Evolutionary conservation across 2,797 vertebrate species (phyloP).

Genomic region (Myiotriccus ornatus): DNA sequence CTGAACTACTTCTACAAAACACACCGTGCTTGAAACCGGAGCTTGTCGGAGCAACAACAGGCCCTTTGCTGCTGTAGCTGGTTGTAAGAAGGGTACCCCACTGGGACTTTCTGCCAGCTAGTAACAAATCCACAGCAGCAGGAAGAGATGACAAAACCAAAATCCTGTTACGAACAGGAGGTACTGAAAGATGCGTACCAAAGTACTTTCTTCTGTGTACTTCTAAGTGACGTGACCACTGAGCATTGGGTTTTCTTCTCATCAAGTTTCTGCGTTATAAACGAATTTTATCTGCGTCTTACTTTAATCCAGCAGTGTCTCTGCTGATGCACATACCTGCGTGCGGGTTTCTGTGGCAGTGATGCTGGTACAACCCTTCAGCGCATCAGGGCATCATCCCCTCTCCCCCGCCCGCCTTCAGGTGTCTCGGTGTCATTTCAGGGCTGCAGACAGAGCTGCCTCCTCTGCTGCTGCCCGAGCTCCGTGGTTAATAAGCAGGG

Average conservation of each 20-base stretch:
- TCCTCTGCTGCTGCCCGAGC: neutral
- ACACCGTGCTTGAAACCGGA: neutral
- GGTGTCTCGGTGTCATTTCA: rapidly evolving
- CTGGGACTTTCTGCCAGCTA: neutral
- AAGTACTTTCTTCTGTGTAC: neutral
- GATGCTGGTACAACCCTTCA: rapidly evolving
- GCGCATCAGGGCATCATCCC: rapidly evolving
- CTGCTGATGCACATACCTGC: neutral
- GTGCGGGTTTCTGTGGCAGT: rapidly evolving
- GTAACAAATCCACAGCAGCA: neutral
- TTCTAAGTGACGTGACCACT: neutral
- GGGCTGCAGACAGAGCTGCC: neutral
- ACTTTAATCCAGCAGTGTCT: rapidly evolving
- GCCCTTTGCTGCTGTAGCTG: neutral
- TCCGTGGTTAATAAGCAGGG: too few relatives aligned
- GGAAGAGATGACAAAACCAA: neutral
- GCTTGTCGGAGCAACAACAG: neutral
- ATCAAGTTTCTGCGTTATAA: neutral
- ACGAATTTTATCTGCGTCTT: neutral
- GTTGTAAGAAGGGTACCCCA: neutral
- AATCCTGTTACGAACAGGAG: neutral
- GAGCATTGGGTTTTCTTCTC: neutral
- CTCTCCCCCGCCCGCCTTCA: rapidly evolving
- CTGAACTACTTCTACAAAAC: neutral
- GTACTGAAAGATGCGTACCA: neutral